phyloP scores from a whole-genome alignment of 2,113 vertebrate species.

The Chamaea fasciata region DNA sequence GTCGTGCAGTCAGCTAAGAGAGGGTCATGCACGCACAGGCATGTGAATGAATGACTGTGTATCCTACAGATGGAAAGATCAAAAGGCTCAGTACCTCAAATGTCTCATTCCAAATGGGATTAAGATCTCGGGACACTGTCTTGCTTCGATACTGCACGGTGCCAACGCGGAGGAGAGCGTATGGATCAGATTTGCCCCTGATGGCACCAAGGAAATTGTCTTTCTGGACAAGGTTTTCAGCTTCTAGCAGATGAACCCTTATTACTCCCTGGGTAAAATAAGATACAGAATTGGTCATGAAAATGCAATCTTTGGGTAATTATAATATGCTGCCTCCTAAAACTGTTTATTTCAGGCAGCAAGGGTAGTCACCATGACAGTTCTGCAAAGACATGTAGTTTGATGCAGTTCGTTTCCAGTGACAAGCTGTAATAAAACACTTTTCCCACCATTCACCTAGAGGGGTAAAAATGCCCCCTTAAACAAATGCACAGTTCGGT shows the following conservation, averaged over 20 bases:
- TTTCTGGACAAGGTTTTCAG: conserved; percentile 83
- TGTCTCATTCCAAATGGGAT: conserved; percentile 88
- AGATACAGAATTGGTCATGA: neutral
- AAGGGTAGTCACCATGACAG: neutral
- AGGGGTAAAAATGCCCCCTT: neutral
- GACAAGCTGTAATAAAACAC: neutral
- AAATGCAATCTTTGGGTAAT: neutral
- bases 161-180: conserved; percentile 82
- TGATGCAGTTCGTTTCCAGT: neutral
- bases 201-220: conserved; percentile 89
- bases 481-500: neutral
- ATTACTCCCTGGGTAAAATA: conserved; percentile 83
- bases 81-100: conserved; percentile 81
- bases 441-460: neutral
- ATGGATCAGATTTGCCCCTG: conserved; percentile 93
- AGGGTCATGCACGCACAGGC: neutral
- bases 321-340: neutral
- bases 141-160: conserved; percentile 78
- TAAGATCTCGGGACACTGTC: conserved; percentile 82
- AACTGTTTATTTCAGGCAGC: conserved; percentile 25
- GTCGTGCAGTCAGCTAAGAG: conserved; percentile 1
- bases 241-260: conserved; percentile 85
- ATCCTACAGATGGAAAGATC: neutral
- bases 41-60: neutral
- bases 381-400: neutral